These are phyloP conservation scores for Neoniphon sammara DNA, from an alignment of 2,797 vertebrate species.

Conservation along the genomic window DNA sequence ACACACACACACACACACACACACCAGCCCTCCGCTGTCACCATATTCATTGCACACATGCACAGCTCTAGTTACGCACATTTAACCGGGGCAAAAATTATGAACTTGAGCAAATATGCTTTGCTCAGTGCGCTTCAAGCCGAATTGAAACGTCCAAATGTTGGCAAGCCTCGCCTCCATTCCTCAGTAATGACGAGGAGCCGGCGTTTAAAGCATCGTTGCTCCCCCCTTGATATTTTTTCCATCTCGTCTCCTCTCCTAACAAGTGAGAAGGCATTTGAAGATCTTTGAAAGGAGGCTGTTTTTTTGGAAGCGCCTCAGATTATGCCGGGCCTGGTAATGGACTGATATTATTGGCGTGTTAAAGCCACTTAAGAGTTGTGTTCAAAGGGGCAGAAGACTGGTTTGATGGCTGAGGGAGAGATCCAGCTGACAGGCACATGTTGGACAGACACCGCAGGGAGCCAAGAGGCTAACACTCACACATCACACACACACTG, in stretches of 20 bases:
- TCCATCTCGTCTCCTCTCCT: conserved; percentile 51
- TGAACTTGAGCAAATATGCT: conserved; percentile 66
- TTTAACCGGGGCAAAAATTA: conserved; percentile 60
- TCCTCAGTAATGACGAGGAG: conserved; percentile 63
- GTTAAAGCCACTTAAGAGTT: conserved; percentile 62
- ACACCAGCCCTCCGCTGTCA: conserved; percentile 48
- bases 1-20: neutral
- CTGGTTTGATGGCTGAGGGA: conserved; percentile 48
- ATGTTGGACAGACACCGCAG: conserved; percentile 61
- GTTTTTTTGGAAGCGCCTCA: conserved; percentile 38
- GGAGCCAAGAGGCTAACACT: conserved; percentile 37
- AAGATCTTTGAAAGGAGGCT: conserved; percentile 50
- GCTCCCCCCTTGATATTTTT: conserved; percentile 62
- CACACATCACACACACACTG: conserved; percentile 44
- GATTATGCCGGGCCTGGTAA: conserved; percentile 61
- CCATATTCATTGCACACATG: conserved; percentile 63
- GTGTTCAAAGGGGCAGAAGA: conserved; percentile 39
- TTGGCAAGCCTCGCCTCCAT: conserved; percentile 58
- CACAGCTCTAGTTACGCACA: conserved; percentile 59
- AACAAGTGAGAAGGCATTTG: conserved; percentile 58
- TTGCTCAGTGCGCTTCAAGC: conserved; percentile 58
- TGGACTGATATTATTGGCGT: conserved; percentile 65
- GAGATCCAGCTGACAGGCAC: conserved; percentile 69
- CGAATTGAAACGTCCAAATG: conserved; percentile 61
- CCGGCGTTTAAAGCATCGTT: conserved; percentile 60